Conservation (phyloP, 2,888 invertebrate genomes). For the Anticlea derivata region DNA sequence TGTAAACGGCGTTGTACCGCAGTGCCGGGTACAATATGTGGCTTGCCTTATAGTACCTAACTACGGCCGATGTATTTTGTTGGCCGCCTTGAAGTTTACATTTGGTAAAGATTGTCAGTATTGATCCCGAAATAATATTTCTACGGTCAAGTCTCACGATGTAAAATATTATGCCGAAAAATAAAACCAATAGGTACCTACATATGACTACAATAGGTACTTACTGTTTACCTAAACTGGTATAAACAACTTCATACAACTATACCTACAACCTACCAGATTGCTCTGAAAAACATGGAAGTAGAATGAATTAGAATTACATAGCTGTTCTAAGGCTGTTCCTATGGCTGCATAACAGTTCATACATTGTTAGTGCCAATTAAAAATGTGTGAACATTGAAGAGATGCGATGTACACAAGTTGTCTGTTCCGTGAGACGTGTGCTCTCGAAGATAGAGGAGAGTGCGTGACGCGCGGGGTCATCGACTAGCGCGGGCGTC, state of each 20-base stretch:
- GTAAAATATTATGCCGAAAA: too few relatives aligned
- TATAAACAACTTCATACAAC: background rate
- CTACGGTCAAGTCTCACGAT: too few relatives aligned
- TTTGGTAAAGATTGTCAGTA: background rate
- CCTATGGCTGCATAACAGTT: conserved; percentile 47
- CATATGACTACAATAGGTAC: background rate
- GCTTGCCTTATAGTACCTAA: background rate
- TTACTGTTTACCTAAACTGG: too few relatives aligned
- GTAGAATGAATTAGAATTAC: conserved; percentile 8
- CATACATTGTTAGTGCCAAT: conserved; percentile 49
- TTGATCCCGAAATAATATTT: too few relatives aligned
- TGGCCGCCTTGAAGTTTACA: background rate
- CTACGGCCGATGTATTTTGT: background rate
- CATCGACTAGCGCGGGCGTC: conserved; percentile 53
- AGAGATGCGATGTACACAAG: conserved; percentile 42
- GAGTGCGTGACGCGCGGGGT: conserved; percentile 50
- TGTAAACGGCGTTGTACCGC: too few relatives aligned
- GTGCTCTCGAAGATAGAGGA: conserved; percentile 25
- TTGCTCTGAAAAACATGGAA: conserved; percentile 27
- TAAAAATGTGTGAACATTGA: conserved; percentile 51
- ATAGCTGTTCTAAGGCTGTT: conserved; percentile 35
- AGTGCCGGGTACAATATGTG: background rate
- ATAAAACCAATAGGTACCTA: background rate
- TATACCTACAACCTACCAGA: background rate
- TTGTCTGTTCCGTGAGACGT: conserved; percentile 34